Evolutionary conservation across 2,888 invertebrate species (phyloP).

Genomic region (Drosophila formosana): DNA sequence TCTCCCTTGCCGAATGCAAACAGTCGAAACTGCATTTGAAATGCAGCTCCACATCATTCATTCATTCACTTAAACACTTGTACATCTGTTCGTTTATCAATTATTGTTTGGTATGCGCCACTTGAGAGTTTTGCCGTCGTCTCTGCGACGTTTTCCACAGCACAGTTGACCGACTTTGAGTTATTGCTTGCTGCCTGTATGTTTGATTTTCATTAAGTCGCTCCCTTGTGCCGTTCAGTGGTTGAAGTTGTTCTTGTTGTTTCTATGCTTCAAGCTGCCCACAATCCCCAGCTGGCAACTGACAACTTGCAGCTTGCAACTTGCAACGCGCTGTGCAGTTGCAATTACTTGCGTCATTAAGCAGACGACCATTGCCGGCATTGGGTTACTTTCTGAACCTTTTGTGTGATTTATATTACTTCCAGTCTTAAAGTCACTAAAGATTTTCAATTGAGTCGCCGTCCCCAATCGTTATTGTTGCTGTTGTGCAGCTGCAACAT

Average conservation of each 20-base stretch:
- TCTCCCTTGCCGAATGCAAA: constrained; percentile 35
- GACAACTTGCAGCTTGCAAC: constrained; percentile 39
- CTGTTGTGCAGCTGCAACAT: constrained; percentile 51
- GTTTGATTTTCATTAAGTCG: constrained; percentile 80
- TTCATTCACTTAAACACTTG: constrained; percentile 76
- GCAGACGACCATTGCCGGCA: constrained; percentile 56
- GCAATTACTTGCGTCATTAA: constrained; percentile 78
- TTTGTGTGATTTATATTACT: constrained; percentile 78
- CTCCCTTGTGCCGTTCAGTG: constrained; percentile 52
- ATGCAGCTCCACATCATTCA: constrained; percentile 48
- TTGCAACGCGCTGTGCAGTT: constrained; percentile 46
- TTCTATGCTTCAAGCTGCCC: constrained; percentile 37
- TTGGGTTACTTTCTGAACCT: constrained; percentile 68
- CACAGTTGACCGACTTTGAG: constrained; percentile 65
- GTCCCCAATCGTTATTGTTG: constrained; percentile 10
- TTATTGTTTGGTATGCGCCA: constrained; percentile 66
- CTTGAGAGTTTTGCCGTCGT: constrained; percentile 46
- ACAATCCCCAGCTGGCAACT: constrained; percentile 46
- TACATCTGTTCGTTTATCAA: constrained; percentile 80
- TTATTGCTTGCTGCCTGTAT: constrained; percentile 48
- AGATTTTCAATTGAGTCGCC: constrained; percentile 62
- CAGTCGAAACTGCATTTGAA: constrained; percentile 41
- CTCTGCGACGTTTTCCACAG: constrained; percentile 58
- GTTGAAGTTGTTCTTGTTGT: constrained; percentile 18
- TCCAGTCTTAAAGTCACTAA: constrained; percentile 69